Percentiles rank a stretch among this genome's conserved stretches.
phyloP scores from a whole-genome alignment of 2,888 invertebrate genomes.

The Drosophila ezoana region DNA sequence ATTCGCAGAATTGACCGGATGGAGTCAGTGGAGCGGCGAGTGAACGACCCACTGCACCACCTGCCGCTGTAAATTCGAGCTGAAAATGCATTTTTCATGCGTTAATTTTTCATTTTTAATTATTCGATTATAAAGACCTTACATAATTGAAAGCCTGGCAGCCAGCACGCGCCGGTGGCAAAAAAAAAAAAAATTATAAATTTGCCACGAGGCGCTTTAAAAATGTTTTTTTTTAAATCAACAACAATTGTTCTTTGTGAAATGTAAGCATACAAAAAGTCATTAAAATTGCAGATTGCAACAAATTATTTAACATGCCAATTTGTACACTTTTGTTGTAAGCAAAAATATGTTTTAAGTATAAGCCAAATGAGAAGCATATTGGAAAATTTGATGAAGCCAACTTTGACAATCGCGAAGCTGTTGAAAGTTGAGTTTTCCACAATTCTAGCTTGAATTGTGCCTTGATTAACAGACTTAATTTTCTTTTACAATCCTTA shows the following conservation, averaged over 20 bases:
- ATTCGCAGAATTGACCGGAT: slow-evolving; percentile 22
- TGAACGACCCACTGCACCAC: slow-evolving; percentile 34
- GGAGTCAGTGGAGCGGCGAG: slow-evolving; percentile 21
- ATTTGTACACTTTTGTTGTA: not conserved
- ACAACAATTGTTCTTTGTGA: slow-evolving; percentile 22
- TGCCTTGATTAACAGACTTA: too few species aligned
- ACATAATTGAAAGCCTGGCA: slow-evolving; percentile 70
- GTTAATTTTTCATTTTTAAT: slow-evolving; percentile 79
- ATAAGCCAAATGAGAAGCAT: too few species aligned
- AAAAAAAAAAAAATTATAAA: not conserved
- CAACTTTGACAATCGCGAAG: too few species aligned
- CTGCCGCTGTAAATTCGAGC: slow-evolving; percentile 67
- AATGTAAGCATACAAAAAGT: not conserved
- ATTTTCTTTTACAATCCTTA: too few species aligned
- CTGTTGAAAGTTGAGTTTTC: too few species aligned
- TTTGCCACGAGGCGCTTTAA: slow-evolving; percentile 26
- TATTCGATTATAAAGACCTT: slow-evolving; percentile 80
- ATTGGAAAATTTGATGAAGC: too few species aligned
- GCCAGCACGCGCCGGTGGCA: slow-evolving; percentile 45
- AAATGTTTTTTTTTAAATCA: slow-evolving; percentile 15
- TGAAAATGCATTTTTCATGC: slow-evolving; percentile 78
- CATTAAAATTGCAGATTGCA: slow-evolving; percentile 10
- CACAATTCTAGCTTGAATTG: too few species aligned
- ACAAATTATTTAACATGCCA: not conserved
- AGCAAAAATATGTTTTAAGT: too few species aligned